These are phyloP conservation scores for Dreissena rostriformis DNA, from an alignment of 1,140 invertebrate species.

Conservation along the genomic window DNA sequence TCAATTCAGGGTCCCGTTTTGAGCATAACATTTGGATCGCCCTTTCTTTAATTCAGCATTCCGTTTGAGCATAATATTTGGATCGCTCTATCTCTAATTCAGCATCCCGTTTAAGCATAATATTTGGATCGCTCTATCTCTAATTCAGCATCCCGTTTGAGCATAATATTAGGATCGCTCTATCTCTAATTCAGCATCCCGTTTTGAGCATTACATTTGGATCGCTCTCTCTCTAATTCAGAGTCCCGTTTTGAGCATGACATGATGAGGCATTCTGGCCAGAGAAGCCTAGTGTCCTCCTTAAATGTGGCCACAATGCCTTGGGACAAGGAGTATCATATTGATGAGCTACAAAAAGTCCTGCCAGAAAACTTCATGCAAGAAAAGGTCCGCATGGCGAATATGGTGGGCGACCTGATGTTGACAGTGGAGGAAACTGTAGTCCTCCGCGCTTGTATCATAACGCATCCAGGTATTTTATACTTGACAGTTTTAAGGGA, in stretches of 20 bases:
- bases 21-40: too few species aligned
- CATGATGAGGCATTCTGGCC: conserved; percentile 21
- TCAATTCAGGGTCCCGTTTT: too few species aligned
- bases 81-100: too few species aligned
- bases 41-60: too few species aligned
- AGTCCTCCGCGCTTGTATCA: conserved; percentile 23
- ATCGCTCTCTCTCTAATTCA: too few species aligned
- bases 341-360: conserved; percentile 41
- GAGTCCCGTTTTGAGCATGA: conserved; percentile 44
- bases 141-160: too few species aligned
- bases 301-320: conserved; percentile 28
- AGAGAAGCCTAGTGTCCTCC: conserved; percentile 28
- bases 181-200: too few species aligned
- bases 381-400: not conserved
- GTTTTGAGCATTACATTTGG: too few species aligned
- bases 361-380: conserved; percentile 3
- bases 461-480: conserved; percentile 35
- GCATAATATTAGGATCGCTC: too few species aligned
- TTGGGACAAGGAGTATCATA: conserved; percentile 43
- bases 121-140: too few species aligned
- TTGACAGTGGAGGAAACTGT: conserved; percentile 41
- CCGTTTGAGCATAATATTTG: too few species aligned
- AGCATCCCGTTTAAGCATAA: too few species aligned
- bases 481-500: not conserved
- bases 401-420: not conserved